Evolutionary conservation across 2,888 invertebrate genomes (phyloP), one percentile per base, ranked within the genome.

Genomic region (Zaprionus lineosus): DNA sequence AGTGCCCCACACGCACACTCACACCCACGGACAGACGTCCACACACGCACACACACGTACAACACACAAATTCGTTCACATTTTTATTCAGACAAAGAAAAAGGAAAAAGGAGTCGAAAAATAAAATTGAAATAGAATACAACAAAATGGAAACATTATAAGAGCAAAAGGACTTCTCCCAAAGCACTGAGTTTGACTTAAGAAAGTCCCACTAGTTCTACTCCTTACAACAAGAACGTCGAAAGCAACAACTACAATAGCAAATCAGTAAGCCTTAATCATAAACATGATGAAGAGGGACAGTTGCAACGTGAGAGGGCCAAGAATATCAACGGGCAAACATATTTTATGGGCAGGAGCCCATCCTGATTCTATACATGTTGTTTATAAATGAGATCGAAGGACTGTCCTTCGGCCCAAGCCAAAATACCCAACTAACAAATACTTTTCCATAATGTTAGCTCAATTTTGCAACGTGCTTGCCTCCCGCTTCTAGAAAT

Each of bases 61-160:
- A n/a, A 24, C 14, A 19, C 18, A 43, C 11, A 29, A 2, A 31
- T n/a, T n/a, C n/a, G n/a, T n/a, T n/a, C n/a, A n/a, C n/a, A n/a
- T n/a, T n/a, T n/a, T n/a, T n/a, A n/a, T n/a, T n/a, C n/a, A 2
- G 3, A 16, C 41, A 19, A 28, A 14, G 24, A 34, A 18, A 24
- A 4, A 8, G 29, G 14, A 48, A 52, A n/a, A n/a, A n/a, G n/a
- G n/a, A 33, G 11, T 9, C 26, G 58, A 59, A 24, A 36, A 64
- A 62, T 69, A 58, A 53, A 68, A 84, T 53, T 64, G 56, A 62
- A 76, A 64, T 48, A 56, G 46, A 69, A 78, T 59, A 64, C 46
- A 69, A 33, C 36, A 31, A 41, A 24, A 57, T 31, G 4, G 18
- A 34, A 40, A 59, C 43, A 55, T 34, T 60, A 51, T 51, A 48